These are phyloP conservation scores for Pyrocephalus nanus DNA, from an alignment of 2,797 vertebrate species.

Conservation along the genomic window DNA sequence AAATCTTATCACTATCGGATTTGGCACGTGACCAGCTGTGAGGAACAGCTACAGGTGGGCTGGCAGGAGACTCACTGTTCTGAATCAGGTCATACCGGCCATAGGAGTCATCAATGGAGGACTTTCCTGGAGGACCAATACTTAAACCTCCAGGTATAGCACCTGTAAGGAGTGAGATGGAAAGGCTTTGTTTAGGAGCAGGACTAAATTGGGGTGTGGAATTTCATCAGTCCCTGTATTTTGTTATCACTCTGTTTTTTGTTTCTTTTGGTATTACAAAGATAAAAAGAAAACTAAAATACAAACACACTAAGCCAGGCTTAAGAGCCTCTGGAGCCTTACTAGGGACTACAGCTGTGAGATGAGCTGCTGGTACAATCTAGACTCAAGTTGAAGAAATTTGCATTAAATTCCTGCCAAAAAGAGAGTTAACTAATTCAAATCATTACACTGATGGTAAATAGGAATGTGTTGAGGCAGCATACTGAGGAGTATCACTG, in stretches of 20 bases:
- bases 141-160: constrained; percentile 91
- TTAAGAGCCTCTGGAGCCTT: not conserved
- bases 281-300: not conserved
- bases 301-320: not conserved
- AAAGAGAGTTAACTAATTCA: not conserved
- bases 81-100: constrained; percentile 93
- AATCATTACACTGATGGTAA: not conserved
- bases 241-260: too few species aligned
- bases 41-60: constrained; percentile 87
- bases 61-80: constrained; percentile 90
- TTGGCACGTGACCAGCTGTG: constrained; percentile 98
- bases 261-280: not conserved
- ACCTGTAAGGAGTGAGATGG: constrained; percentile 74
- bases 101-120: constrained; percentile 94
- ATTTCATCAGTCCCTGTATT: not conserved
- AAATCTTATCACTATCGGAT: constrained; percentile 92
- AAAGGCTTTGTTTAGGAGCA: not conserved
- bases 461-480: not conserved
- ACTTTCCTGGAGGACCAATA: constrained; percentile 89
- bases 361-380: not conserved
- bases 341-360: not conserved
- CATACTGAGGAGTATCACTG: not conserved
- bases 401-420: not conserved
- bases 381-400: not conserved
- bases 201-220: not conserved